phyloP scores from a whole-genome alignment of 2,888 invertebrate species.

The Tetramorium bicarinatum region DNA sequence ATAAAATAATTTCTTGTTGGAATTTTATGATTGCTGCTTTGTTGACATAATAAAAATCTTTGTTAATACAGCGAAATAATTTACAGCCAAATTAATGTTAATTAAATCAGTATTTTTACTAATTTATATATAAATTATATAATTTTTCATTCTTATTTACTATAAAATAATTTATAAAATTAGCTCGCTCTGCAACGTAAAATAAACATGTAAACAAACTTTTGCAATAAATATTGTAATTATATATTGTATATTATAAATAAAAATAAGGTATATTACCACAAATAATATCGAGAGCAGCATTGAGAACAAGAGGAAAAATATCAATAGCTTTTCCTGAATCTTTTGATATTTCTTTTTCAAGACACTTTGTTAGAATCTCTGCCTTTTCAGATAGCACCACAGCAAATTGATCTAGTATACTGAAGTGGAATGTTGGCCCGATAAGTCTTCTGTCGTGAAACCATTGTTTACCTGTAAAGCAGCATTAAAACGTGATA shows the following conservation, averaged over 20 bases:
- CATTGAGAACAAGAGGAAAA: constrained; percentile 87
- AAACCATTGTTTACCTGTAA: constrained; percentile 87
- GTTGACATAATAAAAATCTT: not conserved
- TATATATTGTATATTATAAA: not conserved
- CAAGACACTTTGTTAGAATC: constrained; percentile 85
- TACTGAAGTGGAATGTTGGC: constrained; percentile 87
- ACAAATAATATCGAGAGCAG: constrained; percentile 87
- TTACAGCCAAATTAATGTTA: not conserved
- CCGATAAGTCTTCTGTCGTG: constrained; percentile 87
- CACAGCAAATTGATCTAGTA: constrained; percentile 87
- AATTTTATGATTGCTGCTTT: not conserved
- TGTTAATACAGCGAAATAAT: not conserved
- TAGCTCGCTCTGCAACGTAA: not conserved
- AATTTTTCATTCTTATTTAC: not conserved
- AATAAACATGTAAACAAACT: not conserved
- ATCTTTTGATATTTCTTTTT: constrained; percentile 64
- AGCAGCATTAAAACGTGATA: constrained; percentile 12
- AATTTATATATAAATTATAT: not conserved
- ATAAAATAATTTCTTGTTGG: not conserved
- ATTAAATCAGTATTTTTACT: not conserved
- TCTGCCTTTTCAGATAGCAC: constrained; percentile 87
- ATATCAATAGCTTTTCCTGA: constrained; percentile 85
- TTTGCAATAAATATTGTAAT: not conserved
- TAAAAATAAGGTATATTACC: constrained; percentile 79
- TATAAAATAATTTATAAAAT: not conserved